Evolutionary conservation across 2,888 invertebrate species (phyloP).

Genomic region (Drosophila atripex): DNA sequence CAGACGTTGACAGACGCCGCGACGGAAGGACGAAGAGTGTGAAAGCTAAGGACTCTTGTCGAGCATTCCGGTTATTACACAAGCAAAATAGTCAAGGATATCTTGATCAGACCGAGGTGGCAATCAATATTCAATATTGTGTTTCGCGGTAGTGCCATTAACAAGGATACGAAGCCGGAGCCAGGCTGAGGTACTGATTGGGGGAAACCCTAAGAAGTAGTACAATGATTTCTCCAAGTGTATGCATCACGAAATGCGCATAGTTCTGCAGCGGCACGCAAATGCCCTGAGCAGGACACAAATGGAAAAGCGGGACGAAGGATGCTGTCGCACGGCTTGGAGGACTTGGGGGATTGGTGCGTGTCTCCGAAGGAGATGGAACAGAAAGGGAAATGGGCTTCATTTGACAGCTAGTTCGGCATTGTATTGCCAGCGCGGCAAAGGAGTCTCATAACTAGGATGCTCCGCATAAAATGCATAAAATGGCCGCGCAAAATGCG

Average conservation of each 20-base stretch:
- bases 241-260: constrained; percentile 64
- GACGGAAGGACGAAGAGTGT: constrained; percentile 57
- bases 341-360: constrained; percentile 40
- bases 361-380: constrained; percentile 20
- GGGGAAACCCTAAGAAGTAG: neutral
- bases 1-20: constrained; percentile 62
- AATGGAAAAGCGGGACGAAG: constrained; percentile 42
- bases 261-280: constrained; percentile 60
- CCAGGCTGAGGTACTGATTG: neutral
- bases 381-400: constrained; percentile 69
- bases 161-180: neutral
- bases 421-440: constrained; percentile 56
- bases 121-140: neutral
- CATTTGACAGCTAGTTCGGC: constrained; percentile 76
- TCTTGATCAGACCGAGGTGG: neutral
- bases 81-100: constrained; percentile 3
- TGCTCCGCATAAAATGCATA: constrained; percentile 44
- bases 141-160: neutral
- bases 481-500: constrained; percentile 72
- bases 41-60: constrained; percentile 65
- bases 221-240: constrained; percentile 17
- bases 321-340: constrained; percentile 29
- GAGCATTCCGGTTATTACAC: constrained; percentile 42
- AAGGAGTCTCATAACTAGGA: constrained; percentile 36
- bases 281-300: constrained; percentile 41